Conservation (phyloP, 2,113 vertebrate genomes). For the Reinhardtius hippoglossoides region DNA sequence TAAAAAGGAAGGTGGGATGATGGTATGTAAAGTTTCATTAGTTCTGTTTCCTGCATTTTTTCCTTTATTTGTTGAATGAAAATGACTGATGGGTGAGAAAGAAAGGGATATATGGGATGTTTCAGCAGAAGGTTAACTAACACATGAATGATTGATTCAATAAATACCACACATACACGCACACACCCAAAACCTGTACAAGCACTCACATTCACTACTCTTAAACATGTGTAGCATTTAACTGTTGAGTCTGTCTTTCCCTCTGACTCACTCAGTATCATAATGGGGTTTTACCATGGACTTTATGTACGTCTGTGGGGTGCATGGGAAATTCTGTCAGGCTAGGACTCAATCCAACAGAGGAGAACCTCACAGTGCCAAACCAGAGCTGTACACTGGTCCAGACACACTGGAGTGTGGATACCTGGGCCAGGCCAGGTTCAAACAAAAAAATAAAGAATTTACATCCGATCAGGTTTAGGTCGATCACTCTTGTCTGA, state of each 20-base stretch:
- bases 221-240: neutral
- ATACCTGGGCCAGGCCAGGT: too few species aligned
- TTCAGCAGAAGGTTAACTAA: conserved; percentile 37
- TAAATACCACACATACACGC: conserved; percentile 12
- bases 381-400: too few species aligned
- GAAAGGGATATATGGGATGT: conserved; percentile 29
- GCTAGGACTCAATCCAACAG: too few species aligned
- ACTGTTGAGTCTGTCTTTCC: conserved; percentile 8
- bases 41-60: neutral
- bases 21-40: conserved; percentile 28
- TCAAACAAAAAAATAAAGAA: too few species aligned
- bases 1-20: conserved; percentile 27
- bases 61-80: conserved; percentile 23
- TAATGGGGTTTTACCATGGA: neutral
- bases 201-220: conserved; percentile 32
- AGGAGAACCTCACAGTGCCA: too few species aligned
- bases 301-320: neutral
- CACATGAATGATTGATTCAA: conserved; percentile 36
- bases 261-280: neutral
- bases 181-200: conserved; percentile 12
- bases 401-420: too few species aligned
- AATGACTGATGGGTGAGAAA: conserved; percentile 45
- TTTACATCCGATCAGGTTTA: too few species aligned
- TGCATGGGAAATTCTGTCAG: neutral
- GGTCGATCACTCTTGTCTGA: too few species aligned